A percentile compares a stretch with the other conserved stretches of the same genome.
These are phyloP conservation scores for Lacanobia wlatinum DNA, from an alignment of 2,888 invertebrate species.

Conservation along the genomic window DNA sequence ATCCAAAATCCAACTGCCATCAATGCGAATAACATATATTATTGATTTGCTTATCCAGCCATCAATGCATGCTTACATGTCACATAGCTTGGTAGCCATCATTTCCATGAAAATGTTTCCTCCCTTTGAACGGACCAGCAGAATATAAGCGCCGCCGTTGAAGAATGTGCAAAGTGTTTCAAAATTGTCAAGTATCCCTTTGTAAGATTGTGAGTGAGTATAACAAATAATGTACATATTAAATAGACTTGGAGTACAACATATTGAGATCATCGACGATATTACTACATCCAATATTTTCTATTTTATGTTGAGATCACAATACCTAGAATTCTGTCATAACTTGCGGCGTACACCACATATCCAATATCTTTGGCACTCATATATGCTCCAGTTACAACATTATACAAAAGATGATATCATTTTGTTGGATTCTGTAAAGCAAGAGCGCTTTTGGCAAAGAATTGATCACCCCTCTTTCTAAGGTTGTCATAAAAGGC, in stretches of 20 bases:
- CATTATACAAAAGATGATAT: slow-evolving; percentile 2
- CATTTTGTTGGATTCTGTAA: slow-evolving; percentile 22
- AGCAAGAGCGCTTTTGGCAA: slow-evolving; percentile 4
- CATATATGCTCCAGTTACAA: slow-evolving; percentile 32
- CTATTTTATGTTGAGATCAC: slow-evolving; percentile 44
- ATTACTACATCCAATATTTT: slow-evolving; percentile 56
- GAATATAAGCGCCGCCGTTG: slow-evolving; percentile 3
- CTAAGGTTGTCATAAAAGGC: slow-evolving; percentile 3
- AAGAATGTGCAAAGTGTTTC: slow-evolving; percentile 38
- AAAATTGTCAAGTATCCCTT: slow-evolving; percentile 23
- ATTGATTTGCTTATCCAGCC: background rate
- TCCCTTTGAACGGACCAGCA: slow-evolving; percentile 1
- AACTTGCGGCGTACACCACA: slow-evolving; percentile 29
- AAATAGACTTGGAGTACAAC: slow-evolving; percentile 39
- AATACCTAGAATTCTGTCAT: slow-evolving; percentile 52
- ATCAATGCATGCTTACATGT: background rate
- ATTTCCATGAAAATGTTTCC: slow-evolving; percentile 1
- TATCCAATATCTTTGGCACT: slow-evolving; percentile 47
- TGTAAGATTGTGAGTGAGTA: slow-evolving; percentile 25
- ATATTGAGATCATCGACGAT: slow-evolving; percentile 53
- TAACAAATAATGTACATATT: slow-evolving; percentile 44
- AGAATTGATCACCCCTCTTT: background rate
- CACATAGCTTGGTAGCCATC: background rate
- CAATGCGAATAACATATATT: background rate
- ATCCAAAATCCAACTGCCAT: background rate